phyloP scores from a whole-genome alignment of 2,113 vertebrate species.

The Corythornis madagascariensis region DNA sequence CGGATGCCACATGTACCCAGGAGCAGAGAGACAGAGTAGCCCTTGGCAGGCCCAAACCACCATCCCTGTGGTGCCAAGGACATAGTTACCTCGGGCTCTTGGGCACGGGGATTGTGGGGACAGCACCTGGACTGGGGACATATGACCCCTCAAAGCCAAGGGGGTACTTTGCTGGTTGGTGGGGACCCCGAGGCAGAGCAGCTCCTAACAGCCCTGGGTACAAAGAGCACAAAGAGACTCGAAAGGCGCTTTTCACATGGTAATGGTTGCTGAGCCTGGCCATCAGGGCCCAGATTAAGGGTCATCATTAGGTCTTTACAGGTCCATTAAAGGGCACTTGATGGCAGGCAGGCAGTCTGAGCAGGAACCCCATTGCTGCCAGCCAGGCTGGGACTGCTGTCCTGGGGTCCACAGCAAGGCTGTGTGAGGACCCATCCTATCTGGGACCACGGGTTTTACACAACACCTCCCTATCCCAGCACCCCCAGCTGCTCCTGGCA shows the following conservation, averaged over 20 bases:
- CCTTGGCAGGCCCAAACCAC: not conserved
- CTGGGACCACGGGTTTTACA: not conserved
- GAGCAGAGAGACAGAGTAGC: not conserved
- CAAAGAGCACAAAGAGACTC: slow-evolving; percentile 45
- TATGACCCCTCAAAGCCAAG: not conserved
- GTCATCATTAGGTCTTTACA: slow-evolving; percentile 66
- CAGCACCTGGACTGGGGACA: not conserved
- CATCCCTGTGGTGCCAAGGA: not conserved
- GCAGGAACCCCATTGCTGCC: not conserved
- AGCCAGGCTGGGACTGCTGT: not conserved
- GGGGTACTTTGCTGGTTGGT: not conserved
- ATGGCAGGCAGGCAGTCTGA: not conserved
- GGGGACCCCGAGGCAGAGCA: not conserved
- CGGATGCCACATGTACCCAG: not conserved
- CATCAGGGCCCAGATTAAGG: slow-evolving; percentile 54
- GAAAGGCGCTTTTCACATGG: slow-evolving; percentile 53
- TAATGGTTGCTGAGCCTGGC: slow-evolving; percentile 19
- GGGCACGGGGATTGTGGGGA: not conserved
- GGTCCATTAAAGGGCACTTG: slow-evolving; percentile 60
- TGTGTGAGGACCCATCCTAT: not conserved
- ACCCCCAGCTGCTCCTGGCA: fast-evolving
- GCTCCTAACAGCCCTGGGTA: slow-evolving; percentile 30
- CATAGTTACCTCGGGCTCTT: not conserved
- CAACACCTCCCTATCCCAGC: not conserved
- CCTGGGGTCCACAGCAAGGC: not conserved